Evolutionary conservation across 37 sponge, comb jelly and placozoan genomes (phyloP).

Genomic region (Ephydatia muelleri): DNA sequence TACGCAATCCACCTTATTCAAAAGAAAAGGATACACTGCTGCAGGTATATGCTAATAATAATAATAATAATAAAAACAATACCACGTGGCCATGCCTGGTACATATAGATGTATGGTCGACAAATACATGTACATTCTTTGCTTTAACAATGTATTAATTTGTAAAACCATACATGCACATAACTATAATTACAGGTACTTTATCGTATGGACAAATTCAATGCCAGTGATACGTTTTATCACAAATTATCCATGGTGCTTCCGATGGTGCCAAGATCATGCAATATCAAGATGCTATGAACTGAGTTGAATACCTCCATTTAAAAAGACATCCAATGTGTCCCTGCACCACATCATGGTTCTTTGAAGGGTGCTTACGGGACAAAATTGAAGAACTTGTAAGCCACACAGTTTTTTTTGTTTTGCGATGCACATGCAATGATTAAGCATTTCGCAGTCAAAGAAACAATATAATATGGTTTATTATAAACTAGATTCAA

Average conservation of each 20-base stretch:
- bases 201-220: conserved; percentile 3
- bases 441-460: neutral
- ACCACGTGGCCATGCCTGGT: too few relatives aligned
- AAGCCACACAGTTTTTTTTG: neutral
- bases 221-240: neutral
- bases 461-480: neutral
- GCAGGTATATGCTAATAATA: neutral
- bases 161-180: neutral
- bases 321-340: conserved; percentile 3
- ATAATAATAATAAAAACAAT: too few relatives aligned
- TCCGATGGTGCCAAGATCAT: neutral
- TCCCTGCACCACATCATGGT: neutral
- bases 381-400: neutral
- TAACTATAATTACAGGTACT: neutral
- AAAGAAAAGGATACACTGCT: neutral
- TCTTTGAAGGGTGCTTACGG: neutral
- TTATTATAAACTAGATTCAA: neutral
- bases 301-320: neutral
- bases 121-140: too few relatives aligned
- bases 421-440: neutral
- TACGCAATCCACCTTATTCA: neutral
- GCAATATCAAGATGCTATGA: neutral
- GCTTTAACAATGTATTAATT: too few relatives aligned
- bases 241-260: neutral
- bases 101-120: too few relatives aligned